Conservation (phyloP, 2,797 vertebrate genomes). For the Labroides dimidiatus region DNA sequence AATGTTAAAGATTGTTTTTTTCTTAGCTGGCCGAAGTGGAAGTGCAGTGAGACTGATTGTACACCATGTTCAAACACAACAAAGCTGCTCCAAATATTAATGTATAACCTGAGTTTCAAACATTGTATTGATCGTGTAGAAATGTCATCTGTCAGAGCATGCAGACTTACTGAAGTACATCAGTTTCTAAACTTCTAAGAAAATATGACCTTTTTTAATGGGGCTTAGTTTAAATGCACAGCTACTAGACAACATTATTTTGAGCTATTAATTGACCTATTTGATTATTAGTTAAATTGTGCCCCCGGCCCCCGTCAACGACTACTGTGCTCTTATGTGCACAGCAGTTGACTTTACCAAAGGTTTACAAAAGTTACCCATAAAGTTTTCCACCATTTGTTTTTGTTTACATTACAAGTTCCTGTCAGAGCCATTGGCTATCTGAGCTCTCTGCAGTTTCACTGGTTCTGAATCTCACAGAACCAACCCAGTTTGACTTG, state of each 20-base stretch:
- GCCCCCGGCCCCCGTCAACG: too few relatives aligned
- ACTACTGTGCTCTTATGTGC: too few relatives aligned
- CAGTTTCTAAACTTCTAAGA: not conserved
- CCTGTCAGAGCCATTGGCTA: too few relatives aligned
- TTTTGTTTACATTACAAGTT: too few relatives aligned
- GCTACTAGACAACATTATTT: not conserved
- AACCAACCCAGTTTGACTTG: too few relatives aligned
- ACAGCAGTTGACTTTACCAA: too few relatives aligned
- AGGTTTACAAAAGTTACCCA: too few relatives aligned
- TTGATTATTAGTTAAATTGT: too few relatives aligned
- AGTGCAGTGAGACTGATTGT: conserved; percentile 37
- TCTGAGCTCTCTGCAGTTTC: too few relatives aligned
- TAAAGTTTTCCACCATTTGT: too few relatives aligned
- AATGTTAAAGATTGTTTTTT: conserved; percentile 46
- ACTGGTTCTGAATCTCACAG: too few relatives aligned
- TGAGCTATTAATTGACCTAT: not conserved
- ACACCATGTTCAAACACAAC: conserved; percentile 65
- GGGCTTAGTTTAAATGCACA: not conserved
- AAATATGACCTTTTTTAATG: not conserved
- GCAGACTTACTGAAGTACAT: not conserved
- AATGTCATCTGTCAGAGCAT: not conserved
- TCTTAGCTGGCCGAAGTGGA: conserved; percentile 35
- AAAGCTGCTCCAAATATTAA: conserved; percentile 36
- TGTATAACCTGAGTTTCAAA: conserved; percentile 12
- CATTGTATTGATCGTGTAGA: not conserved